Evolutionary conservation across 2,888 invertebrate species (phyloP).

Genomic region (Erebia aethiops): DNA sequence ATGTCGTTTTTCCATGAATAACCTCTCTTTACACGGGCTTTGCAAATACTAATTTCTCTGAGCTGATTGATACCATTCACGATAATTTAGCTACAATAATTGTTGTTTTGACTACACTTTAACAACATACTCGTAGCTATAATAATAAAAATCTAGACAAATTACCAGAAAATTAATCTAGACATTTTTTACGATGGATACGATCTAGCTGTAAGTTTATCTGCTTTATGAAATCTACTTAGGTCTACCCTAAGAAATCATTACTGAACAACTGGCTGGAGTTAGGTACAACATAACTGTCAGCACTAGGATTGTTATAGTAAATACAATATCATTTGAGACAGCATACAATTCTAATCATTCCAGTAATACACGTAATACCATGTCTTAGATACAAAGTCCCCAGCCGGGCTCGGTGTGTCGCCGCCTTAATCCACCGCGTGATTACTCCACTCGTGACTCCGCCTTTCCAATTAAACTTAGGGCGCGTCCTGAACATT

Average conservation of each 20-base stretch:
- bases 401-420: constrained; percentile 7
- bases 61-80: background rate
- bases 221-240: too few species aligned
- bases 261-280: too few species aligned
- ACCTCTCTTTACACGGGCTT: background rate
- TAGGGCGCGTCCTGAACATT: constrained; percentile 52
- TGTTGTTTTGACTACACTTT: too few species aligned
- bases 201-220: too few species aligned
- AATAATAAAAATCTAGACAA: too few species aligned
- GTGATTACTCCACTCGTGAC: constrained; percentile 31
- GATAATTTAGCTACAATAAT: too few species aligned
- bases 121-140: too few species aligned
- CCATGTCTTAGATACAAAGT: background rate
- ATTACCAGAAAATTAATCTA: too few species aligned
- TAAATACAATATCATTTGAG: background rate
- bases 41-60: background rate
- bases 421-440: constrained; percentile 20
- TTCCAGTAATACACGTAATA: background rate
- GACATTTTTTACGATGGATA: too few species aligned
- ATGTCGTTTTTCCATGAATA: too few species aligned
- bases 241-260: too few species aligned
- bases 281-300: too few species aligned
- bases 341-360: constrained; percentile 1
- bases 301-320: background rate
- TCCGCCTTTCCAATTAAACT: constrained; percentile 40